Conservation (phyloP, 2,113 vertebrate genomes). For the Copsychus sechellarum region DNA sequence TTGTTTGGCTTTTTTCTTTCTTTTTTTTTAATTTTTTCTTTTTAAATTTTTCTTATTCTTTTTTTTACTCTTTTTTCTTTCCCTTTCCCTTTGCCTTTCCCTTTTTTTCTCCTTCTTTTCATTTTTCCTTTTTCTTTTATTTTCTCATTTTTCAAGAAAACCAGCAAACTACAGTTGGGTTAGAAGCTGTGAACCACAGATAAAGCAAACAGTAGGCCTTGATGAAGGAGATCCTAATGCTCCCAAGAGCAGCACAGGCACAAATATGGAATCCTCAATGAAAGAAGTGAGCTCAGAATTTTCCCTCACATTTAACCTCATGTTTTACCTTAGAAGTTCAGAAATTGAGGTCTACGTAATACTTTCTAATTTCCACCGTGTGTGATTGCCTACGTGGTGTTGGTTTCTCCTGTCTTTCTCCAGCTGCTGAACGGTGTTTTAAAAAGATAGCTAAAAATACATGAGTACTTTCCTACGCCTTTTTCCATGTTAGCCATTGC, state of each 20-base stretch:
- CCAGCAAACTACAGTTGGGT: background rate
- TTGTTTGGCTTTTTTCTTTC: rapidly evolving
- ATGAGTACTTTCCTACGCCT: slow-evolving; percentile 35
- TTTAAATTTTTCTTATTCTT: rapidly evolving
- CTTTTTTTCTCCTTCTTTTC: rapidly evolving
- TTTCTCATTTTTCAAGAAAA: background rate
- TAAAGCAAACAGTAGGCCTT: background rate
- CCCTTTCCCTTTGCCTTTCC: too few relatives aligned
- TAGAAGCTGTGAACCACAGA: background rate
- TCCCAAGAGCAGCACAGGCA: background rate
- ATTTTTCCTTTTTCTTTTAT: background rate
- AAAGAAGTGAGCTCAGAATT: background rate
- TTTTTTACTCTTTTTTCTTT: too few relatives aligned
- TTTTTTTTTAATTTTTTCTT: rapidly evolving
- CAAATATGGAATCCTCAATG: background rate
- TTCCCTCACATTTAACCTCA: background rate
- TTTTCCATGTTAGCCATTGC: slow-evolving; percentile 43
- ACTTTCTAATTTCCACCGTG: background rate
- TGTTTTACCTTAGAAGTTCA: background rate
- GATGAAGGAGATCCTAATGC: background rate
- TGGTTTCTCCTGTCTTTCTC: slow-evolving; percentile 60
- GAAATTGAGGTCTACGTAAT: background rate
- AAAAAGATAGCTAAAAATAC: slow-evolving; percentile 60
- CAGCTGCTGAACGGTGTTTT: slow-evolving; percentile 41
- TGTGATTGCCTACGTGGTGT: background rate